phyloP scores from a whole-genome alignment of 2,888 invertebrate genomes.

The Hedya salicella region DNA sequence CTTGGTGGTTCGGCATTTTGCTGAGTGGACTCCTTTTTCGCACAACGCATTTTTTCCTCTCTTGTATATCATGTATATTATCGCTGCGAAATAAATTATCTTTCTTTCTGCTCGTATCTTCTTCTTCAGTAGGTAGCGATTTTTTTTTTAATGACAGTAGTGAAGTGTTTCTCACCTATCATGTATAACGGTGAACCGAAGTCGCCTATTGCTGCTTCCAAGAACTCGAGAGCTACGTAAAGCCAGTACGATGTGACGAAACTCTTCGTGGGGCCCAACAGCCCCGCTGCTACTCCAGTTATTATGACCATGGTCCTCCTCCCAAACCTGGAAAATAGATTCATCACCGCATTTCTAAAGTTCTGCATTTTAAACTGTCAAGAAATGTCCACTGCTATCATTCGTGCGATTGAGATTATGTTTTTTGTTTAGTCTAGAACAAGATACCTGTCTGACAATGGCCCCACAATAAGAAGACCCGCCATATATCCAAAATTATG shows the following conservation, averaged over 20 bases:
- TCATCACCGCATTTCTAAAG: no score
- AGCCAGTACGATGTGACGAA: slow-evolving; percentile 51
- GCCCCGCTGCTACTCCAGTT: slow-evolving; percentile 51
- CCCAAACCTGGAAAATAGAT: slow-evolving; percentile 48
- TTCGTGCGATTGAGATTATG: no score
- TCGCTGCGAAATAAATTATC: no score
- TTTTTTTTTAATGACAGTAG: no score
- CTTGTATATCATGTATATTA: no score
- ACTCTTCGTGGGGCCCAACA: slow-evolving; percentile 54
- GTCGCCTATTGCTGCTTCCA: slow-evolving; percentile 59
- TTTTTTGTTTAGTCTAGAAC: neutral
- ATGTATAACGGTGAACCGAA: slow-evolving; percentile 55
- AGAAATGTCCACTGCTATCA: no score
- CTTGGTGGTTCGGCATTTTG: no score
- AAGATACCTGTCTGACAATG: slow-evolving; percentile 86
- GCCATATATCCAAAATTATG: slow-evolving; percentile 87
- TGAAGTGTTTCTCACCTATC: slow-evolving; percentile 49
- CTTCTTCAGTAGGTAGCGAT: no score
- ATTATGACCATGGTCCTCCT: slow-evolving; percentile 53
- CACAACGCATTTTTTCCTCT: no score
- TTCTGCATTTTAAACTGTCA: no score
- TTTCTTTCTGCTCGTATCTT: no score
- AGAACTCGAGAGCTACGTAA: slow-evolving; percentile 53
- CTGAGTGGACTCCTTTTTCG: no score
- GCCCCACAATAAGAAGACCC: slow-evolving; percentile 86